Conservation (phyloP, 2,113 vertebrate genomes). For the Ceyx cyanopectus region DNA sequence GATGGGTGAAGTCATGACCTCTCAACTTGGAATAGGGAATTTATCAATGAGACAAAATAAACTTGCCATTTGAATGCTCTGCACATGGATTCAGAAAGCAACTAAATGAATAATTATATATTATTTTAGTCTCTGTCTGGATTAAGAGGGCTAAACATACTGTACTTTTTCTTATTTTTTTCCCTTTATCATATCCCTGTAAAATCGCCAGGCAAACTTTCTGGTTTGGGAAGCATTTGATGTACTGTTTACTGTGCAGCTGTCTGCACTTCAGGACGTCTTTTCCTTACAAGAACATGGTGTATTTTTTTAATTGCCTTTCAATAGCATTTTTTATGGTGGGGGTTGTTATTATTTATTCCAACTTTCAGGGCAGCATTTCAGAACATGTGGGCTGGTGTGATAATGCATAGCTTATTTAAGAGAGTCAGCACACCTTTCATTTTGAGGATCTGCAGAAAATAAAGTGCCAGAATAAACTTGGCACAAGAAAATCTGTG, state of each 20-base stretch:
- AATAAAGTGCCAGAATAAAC: background rate
- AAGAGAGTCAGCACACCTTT: background rate
- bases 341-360: background rate
- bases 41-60: constrained; percentile 34
- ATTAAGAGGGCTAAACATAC: background rate
- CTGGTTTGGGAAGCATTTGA: background rate
- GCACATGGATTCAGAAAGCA: background rate
- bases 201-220: background rate
- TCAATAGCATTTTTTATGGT: background rate
- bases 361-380: background rate
- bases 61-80: background rate
- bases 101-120: background rate
- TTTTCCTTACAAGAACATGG: background rate
- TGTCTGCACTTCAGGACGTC: background rate
- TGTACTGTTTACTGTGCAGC: background rate
- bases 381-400: background rate
- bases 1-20: background rate
- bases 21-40: background rate
- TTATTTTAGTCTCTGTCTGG: background rate
- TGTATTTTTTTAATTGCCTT: background rate
- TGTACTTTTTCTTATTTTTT: background rate
- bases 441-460: background rate
- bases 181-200: background rate
- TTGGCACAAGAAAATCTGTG: background rate
- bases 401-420: background rate